Evolutionary conservation across 2,113 vertebrate species (phyloP), one percentile per base, ranked within the genome.

Genomic region (Pseudorectes ferrugineus): DNA sequence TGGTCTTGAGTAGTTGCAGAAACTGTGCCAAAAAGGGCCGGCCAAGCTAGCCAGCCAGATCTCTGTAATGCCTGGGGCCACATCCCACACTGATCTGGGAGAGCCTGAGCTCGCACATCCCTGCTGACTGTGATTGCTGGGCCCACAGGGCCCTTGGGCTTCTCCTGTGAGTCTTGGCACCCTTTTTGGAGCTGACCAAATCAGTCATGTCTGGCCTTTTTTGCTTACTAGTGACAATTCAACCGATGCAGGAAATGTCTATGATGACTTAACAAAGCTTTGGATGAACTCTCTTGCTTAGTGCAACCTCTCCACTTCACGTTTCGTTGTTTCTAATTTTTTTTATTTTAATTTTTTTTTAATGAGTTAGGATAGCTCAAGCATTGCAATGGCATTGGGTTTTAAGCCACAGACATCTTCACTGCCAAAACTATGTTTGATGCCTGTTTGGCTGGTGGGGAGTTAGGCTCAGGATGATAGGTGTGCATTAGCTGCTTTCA

Each of bases 81-180:
- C 23, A 6, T 51, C 49, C 85, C 0, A 0, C 25, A 1, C 16
- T 9, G 54, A 29, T 29, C 20, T 38, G 62, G 21, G 28, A 31
- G 31, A 54, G 26, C 51, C 55, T 58, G 67, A 51, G 28, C 80
- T 63, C 1, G 0, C 28, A 12, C 6, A 5, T 54, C 61, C 40
- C 65, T 31, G 31, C 40, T 59, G 48, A 16, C 51, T 0, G 0
- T 6, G 16, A 14, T 0, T 43, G 38, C 81, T 36, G 66, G 8
- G 18, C 33, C 28, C 35, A 25, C n/a, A 9, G 46, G 18, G 40
- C 33, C 24, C 25, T 10, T 17, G 14, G 18, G 19, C 18, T 29
- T 79, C 51, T 42, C 33, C 26, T 21, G 2, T 9, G 38, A 49
- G 23, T 15, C 54, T 42, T 17, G 19, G 49, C 43, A 54, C 25